Conservation (phyloP, 2,888 invertebrate species). For the Tenthredo scrophulariae region DNA sequence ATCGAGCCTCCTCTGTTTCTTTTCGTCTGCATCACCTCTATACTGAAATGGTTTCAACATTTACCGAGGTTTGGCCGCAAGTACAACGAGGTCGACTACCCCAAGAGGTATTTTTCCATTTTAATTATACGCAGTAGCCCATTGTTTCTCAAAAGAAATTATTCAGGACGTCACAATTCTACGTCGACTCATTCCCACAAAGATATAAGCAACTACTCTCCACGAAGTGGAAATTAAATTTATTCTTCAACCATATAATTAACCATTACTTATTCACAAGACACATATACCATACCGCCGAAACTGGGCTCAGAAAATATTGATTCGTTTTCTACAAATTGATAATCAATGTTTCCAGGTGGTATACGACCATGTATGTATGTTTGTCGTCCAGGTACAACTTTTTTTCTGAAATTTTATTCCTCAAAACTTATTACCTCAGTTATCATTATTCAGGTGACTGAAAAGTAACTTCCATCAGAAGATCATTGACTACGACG, state of each 20-base stretch:
- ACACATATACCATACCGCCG: not conserved
- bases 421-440: not conserved
- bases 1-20: slow-evolving; percentile 20
- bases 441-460: not conserved
- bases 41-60: not conserved
- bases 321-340: slow-evolving; percentile 21
- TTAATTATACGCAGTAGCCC: slow-evolving; percentile 20
- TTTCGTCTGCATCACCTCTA: not conserved
- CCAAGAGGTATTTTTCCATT: not conserved
- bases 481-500: not conserved
- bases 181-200: slow-evolving; percentile 12
- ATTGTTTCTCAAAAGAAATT: slow-evolving; percentile 17
- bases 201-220: slow-evolving; percentile 6
- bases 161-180: slow-evolving; percentile 7
- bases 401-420: not conserved
- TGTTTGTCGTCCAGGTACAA: not conserved
- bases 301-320: not conserved
- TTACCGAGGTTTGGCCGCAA: not conserved
- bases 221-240: not conserved
- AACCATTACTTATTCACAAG: slow-evolving; percentile 10
- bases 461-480: not conserved
- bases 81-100: slow-evolving; percentile 21
- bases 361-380: not conserved
- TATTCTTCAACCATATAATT: not conserved
- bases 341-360: slow-evolving; percentile 37